These are phyloP conservation scores for Amphiura filiformis DNA, from an alignment of 35 echinoderm and acorn worm genomes.

Conservation along the genomic window DNA sequence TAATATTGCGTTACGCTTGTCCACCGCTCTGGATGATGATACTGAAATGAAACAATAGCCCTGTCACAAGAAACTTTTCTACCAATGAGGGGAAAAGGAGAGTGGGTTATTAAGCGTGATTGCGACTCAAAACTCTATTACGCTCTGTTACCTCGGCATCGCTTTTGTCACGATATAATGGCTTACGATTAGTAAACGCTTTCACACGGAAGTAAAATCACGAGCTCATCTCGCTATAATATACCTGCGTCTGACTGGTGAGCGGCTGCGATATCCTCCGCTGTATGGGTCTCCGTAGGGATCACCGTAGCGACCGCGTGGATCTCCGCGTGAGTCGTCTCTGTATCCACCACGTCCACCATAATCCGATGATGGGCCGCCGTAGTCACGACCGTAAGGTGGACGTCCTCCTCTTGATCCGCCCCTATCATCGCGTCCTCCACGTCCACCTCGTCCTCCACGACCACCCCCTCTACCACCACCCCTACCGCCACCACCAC, in stretches of 20 bases:
- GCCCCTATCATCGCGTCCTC: constrained; percentile 20
- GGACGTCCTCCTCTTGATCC: constrained; percentile 14
- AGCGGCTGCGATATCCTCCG: constrained; percentile 89
- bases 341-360: constrained; percentile 37
- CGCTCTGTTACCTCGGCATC: no score
- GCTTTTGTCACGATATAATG: no score
- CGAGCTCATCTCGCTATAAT: constrained; percentile 33
- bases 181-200: no score
- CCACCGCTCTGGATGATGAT: no score
- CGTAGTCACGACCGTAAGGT: constrained; percentile 15
- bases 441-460: constrained; percentile 17
- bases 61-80: no score
- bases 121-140: no score
- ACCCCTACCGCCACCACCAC: constrained; percentile 55
- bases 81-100: no score
- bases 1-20: no score
- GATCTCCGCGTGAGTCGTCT: constrained; percentile 28
- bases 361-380: constrained; percentile 24
- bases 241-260: constrained; percentile 96
- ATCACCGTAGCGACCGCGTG: constrained; percentile 15
- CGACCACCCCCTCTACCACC: constrained; percentile 51
- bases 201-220: no score
- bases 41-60: no score
- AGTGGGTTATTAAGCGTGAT: no score
- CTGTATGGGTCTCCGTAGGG: constrained; percentile 34